Base-by-base conservation (phyloP, 1,140 invertebrate genomes). In the Capitella teleta region DNA sequence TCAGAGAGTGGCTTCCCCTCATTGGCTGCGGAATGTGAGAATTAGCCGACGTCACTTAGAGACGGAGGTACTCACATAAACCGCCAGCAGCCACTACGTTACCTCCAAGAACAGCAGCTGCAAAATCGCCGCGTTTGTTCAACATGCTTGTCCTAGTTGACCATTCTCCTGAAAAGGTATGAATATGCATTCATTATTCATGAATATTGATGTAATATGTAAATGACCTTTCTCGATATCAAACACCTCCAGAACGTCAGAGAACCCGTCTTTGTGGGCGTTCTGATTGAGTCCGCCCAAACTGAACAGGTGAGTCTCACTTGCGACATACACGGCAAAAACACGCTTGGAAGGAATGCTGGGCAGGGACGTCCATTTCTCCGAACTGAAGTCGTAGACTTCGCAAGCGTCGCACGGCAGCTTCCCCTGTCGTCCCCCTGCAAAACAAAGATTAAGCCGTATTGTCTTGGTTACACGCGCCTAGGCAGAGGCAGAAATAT, bases 351-450 rank as follows among this genome's bases (percentile, higher is more conserved):
- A 61, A 2, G 68, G 68, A 38, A 71, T 56, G 40, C 63, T 49
- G 12, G 60, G 58, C 28, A 70, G 47, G 38, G 56, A 49, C 18
- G 51, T 34, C 68, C 68, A 71, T 30, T 61, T 64, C 12, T 61
- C 55, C 25, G 53, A 53, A n/a, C 26, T 43, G 53, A 71, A 66
- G 47, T 70, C 62, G 53, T 58, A 69, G 19, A 59, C 59, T 52
- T 71, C 68, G 55, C 66, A 61, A 1, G 62, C 61, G 38, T 51
- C 42, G 25, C 57, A 58, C 19, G 68, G 67, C 26, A 63, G 37
- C 52, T 65, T 68, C n/a, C 67, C 67, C 46, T 66, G 60, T 49
- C 68, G 55, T 21, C 68, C 68, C 43, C 68, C 68, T 71, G 52
- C 28, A 44, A 57, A 32, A 10, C n/a, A 32, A 32, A 32, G n/a